Evolutionary conservation across 2,113 vertebrate genomes (phyloP).

Genomic region (Odontophorus gujanensis): DNA sequence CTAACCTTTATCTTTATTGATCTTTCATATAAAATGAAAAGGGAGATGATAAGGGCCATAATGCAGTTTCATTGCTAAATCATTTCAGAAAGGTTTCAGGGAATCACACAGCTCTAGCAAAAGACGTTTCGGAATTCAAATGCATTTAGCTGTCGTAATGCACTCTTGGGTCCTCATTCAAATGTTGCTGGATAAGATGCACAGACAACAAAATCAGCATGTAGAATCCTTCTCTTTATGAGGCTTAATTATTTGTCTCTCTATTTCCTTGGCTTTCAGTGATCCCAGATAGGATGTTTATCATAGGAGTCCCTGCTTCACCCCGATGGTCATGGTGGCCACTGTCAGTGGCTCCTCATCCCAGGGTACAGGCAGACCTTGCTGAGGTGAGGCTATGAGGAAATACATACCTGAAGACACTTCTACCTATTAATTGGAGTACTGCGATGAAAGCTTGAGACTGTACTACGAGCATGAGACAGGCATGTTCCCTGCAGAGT

Average conservation of each 20-base stretch:
- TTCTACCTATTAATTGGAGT: background rate
- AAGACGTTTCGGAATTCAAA: background rate
- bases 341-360: background rate
- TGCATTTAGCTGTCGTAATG: background rate
- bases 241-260: background rate
- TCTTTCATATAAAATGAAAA: background rate
- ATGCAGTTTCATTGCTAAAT: background rate
- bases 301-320: background rate
- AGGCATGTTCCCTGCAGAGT: background rate
- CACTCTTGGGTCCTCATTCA: background rate
- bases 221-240: background rate
- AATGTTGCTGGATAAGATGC: background rate
- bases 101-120: background rate
- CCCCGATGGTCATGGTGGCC: background rate
- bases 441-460: background rate
- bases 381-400: background rate
- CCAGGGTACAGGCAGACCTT: background rate
- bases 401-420: background rate
- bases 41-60: background rate
- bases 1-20: slow-evolving; percentile 8
- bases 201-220: background rate
- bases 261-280: background rate
- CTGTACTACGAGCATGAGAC: background rate
- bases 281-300: background rate
- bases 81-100: background rate